A percentile compares a stretch with the other conserved stretches of the same genome.
Evolutionary conservation across 2,113 vertebrate species (phyloP).

Genomic region (Ailurus styani): DNA sequence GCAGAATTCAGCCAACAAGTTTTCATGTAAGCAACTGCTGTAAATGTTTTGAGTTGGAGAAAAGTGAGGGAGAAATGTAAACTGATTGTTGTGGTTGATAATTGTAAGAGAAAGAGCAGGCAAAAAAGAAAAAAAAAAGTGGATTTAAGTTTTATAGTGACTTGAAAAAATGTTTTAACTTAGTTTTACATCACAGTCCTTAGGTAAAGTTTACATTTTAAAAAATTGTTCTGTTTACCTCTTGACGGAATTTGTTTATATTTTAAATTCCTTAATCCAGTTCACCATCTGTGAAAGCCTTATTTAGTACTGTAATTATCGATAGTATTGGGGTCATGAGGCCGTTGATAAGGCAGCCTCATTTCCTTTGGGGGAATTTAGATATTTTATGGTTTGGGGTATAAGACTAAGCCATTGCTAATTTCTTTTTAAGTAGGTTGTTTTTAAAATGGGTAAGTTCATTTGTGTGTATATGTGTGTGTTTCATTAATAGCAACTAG

Average conservation of each 20-base stretch:
- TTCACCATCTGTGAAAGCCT: conserved; percentile 68
- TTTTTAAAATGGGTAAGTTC: conserved; percentile 9
- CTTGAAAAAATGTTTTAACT: not conserved
- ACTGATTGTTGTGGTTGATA: not conserved
- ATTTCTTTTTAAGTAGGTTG: conserved; percentile 58
- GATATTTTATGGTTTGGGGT: conserved; percentile 26
- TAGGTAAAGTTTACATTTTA: not conserved
- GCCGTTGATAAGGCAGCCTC: conserved; percentile 56
- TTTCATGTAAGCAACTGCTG: conserved; percentile 41
- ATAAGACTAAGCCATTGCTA: conserved; percentile 26
- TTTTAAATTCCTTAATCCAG: conserved; percentile 74
- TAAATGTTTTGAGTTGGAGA: conserved; percentile 35
- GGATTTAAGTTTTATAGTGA: conserved; percentile 34
- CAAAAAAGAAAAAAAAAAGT: not conserved
- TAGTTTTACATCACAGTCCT: not conserved
- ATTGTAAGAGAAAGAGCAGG: conserved; percentile 28
- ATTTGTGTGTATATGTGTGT: not conserved
- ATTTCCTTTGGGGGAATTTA: conserved; percentile 55
- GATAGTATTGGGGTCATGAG: conserved; percentile 77
- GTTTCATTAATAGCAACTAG: not conserved
- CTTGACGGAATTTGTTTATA: conserved; percentile 70
- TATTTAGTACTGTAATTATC: conserved; percentile 80
- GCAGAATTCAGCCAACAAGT: conserved; percentile 38
- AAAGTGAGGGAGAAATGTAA: not conserved
- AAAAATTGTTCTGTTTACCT: conserved; percentile 51